Conservation (phyloP, 2,888 invertebrate species). For the Melipona bicolor region DNA sequence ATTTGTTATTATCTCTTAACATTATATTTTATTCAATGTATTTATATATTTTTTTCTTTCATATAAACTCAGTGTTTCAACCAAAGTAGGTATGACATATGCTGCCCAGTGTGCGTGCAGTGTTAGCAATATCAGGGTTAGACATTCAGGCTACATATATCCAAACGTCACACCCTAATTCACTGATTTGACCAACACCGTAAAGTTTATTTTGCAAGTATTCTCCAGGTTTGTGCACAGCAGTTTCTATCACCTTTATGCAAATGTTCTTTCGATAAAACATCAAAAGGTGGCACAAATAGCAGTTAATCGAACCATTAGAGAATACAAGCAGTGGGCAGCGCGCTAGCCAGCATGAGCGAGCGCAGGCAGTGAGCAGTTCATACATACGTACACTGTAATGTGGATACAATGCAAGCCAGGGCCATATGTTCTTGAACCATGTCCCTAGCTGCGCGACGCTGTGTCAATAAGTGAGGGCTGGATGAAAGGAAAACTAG, state of each 20-base stretch:
- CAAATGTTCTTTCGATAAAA: constrained; percentile 42
- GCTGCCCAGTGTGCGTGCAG: constrained; percentile 77
- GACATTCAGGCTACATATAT: constrained; percentile 51
- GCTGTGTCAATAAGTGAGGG: constrained; percentile 68
- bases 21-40: constrained; percentile 84
- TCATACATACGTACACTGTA: constrained; percentile 81
- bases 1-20: constrained; percentile 80
- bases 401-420: constrained; percentile 77
- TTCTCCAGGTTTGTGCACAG: constrained; percentile 68
- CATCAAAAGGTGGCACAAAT: constrained; percentile 57
- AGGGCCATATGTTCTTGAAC: constrained; percentile 63
- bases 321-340: constrained; percentile 80
- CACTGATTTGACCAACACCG: constrained; percentile 68
- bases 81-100: constrained; percentile 78
- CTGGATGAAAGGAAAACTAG: constrained; percentile 60
- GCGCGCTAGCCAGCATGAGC: constrained; percentile 80
- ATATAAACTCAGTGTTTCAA: constrained; percentile 80
- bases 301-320: constrained; percentile 62
- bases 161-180: constrained; percentile 40
- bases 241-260: constrained; percentile 56
- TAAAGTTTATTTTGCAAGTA: constrained; percentile 74
- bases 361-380: constrained; percentile 84
- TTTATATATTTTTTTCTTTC: constrained; percentile 79
- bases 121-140: constrained; percentile 53
- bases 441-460: constrained; percentile 71